These are phyloP conservation scores for Ormyrus pomaceus DNA, from an alignment of 2,888 invertebrate species.

Conservation along the genomic window DNA sequence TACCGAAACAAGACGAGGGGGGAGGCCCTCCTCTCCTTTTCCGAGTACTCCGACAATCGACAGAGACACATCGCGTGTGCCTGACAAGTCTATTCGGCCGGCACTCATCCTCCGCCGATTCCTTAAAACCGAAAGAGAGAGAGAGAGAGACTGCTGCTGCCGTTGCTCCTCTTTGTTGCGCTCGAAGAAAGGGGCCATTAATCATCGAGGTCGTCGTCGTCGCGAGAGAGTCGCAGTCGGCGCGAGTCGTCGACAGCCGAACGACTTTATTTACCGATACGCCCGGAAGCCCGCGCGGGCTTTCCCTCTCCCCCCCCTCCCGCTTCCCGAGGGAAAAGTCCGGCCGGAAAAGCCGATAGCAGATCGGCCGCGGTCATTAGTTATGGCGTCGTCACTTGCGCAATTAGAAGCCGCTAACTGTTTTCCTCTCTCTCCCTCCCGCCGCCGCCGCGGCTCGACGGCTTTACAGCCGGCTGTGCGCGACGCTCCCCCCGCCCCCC, in stretches of 20 bases:
- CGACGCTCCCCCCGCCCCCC: background rate
- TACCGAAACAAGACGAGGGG: slow-evolving; percentile 58
- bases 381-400: slow-evolving; percentile 73
- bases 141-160: background rate
- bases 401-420: slow-evolving; percentile 71
- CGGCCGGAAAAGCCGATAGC: background rate
- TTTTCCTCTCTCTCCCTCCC: slow-evolving; percentile 25
- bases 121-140: no score
- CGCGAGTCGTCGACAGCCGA: no score
- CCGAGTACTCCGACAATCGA: slow-evolving; percentile 27
- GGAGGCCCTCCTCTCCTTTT: background rate
- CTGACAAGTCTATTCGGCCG: no score
- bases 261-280: no score
- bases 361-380: slow-evolving; percentile 67
- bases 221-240: background rate
- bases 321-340: background rate
- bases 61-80: no score
- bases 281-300: no score
- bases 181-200: no score
- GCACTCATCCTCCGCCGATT: no score
- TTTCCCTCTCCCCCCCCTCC: no score
- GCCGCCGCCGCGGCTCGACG: slow-evolving; percentile 30
- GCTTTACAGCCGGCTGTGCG: slow-evolving; percentile 20
- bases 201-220: background rate
- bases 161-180: background rate